Conservation (phyloP, 2,113 vertebrate species). For the Spilogale gracilis region DNA sequence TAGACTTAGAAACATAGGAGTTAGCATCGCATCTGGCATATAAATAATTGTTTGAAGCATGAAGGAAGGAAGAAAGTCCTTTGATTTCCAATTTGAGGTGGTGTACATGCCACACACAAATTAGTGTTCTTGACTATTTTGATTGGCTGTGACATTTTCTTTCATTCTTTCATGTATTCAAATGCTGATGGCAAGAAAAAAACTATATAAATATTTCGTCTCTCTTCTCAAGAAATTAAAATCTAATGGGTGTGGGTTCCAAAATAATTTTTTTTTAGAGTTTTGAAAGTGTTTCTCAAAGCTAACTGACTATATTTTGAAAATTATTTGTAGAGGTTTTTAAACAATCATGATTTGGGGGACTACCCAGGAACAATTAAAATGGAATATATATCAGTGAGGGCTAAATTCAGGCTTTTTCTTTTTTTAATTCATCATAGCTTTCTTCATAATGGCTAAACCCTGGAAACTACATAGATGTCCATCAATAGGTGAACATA, state of each 20-base stretch:
- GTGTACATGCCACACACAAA: not conserved
- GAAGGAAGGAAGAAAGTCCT: not conserved
- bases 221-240: not conserved
- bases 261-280: not conserved
- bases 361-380: not conserved
- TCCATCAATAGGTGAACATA: too few species aligned
- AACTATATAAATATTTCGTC: not conserved
- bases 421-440: too few species aligned
- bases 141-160: not conserved
- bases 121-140: not conserved
- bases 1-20: not conserved
- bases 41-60: not conserved
- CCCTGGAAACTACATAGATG: too few species aligned
- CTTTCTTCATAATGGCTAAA: too few species aligned
- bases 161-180: not conserved
- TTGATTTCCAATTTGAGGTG: not conserved
- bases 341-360: not conserved
- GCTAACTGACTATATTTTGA: not conserved
- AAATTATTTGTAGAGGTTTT: not conserved
- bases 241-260: not conserved
- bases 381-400: not conserved
- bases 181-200: not conserved
- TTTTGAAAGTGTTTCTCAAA: not conserved
- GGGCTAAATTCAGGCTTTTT: not conserved
- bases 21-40: not conserved